Conservation (phyloP, 1,140 invertebrate species). For the Lineus longissimus region DNA sequence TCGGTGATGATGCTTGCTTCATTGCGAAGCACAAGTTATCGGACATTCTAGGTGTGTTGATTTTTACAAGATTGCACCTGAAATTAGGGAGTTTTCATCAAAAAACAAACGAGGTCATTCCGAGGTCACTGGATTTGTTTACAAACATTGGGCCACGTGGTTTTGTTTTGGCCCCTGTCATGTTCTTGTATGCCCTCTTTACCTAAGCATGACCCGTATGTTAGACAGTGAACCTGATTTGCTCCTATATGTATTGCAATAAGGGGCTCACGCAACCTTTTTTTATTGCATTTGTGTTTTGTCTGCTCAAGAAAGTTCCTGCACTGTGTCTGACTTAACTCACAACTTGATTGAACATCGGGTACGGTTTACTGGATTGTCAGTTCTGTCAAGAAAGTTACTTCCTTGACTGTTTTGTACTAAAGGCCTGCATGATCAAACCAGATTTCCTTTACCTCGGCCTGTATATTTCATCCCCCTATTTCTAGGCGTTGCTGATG, state of each 20-base stretch:
- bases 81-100: background rate
- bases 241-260: too few relatives aligned
- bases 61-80: background rate
- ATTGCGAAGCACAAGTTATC: constrained; percentile 76
- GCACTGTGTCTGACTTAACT: too few relatives aligned
- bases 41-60: constrained; percentile 82
- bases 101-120: background rate
- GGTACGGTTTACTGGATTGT: too few relatives aligned
- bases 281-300: too few relatives aligned
- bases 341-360: too few relatives aligned
- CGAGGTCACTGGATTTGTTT: background rate
- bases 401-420: too few relatives aligned
- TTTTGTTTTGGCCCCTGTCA: background rate
- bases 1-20: constrained; percentile 96
- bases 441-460: background rate
- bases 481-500: constrained; percentile 86
- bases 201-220: too few relatives aligned
- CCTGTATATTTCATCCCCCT: constrained; percentile 9
- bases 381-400: too few relatives aligned
- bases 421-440: too few relatives aligned
- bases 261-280: too few relatives aligned
- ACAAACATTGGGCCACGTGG: background rate
- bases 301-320: too few relatives aligned
- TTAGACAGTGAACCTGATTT: too few relatives aligned
- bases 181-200: background rate